Evolutionary conservation across 2,888 invertebrate genomes (phyloP), one percentile per base, ranked within the genome.

Genomic region (Catocala sponsa): DNA sequence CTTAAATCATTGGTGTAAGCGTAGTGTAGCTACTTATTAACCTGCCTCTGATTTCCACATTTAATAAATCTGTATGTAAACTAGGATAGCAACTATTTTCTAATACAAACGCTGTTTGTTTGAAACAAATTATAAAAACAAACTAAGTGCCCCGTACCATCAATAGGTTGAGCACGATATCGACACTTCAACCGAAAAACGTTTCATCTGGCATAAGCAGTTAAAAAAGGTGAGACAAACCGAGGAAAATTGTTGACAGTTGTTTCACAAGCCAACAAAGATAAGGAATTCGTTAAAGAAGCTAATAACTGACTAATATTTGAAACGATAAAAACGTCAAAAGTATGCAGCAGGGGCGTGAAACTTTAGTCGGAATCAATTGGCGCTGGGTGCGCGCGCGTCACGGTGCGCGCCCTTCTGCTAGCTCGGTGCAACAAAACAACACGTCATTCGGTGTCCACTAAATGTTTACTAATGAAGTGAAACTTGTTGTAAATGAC

Each of bases 291-390:
- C 65, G 62, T 59, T 66, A 55, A 70, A 76, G 73, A 66, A 75
- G 58, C 41, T 68, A 69, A 70, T 73, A 73, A 55, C 75, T 62
- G 15, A 63, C 63, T 69, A 75, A 75, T 72, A 72, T 69, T 66
- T 60, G 42, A 61, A 59, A 60, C 66, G 65, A 75, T 75, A 81
- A 82, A 83, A 84, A 72, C 75, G 80, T 78, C 72, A 64, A 84
- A 25, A 87, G 83, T 85, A 89, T 86, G 86, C 87, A 85, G 85
- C 80, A 82, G 85, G 78, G 81, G 86, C 91, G 85, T 90, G 89
- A 90, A 89, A 86, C 81, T 80, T 78, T 74, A 74, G 68, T 66
- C 32, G 68, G 79, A 92, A 94, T 92, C 89, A 87, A 92, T 93
- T 90, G 77, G 89, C 73, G 84, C 68, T 85, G 91, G 88, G 77